Conservation (phyloP, 1,140 invertebrate species). For the Drosophila nasuta region DNA sequence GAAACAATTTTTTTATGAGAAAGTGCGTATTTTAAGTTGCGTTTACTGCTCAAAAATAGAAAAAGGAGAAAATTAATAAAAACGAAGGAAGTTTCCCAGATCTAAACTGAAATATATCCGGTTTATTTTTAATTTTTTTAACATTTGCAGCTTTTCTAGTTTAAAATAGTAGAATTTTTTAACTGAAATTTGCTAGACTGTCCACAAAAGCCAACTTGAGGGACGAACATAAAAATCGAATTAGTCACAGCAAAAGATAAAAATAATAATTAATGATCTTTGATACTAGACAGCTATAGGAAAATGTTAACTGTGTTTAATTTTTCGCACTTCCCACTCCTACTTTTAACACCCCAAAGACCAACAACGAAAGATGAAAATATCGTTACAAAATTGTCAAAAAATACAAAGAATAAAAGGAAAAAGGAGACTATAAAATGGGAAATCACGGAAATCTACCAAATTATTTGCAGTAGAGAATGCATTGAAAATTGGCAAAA, state of each 20-base stretch:
- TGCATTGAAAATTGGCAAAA: slow-evolving; percentile 69
- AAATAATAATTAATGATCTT: slow-evolving; percentile 76
- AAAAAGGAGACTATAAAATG: slow-evolving; percentile 51
- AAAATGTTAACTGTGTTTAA: slow-evolving; percentile 32
- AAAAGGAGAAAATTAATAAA: too few species aligned
- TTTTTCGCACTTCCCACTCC: slow-evolving; percentile 59
- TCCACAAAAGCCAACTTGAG: slow-evolving; percentile 7
- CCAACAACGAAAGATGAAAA: slow-evolving; percentile 30
- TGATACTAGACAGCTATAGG: slow-evolving; percentile 37
- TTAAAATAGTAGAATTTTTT: slow-evolving; percentile 4
- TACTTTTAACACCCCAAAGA: slow-evolving; percentile 27
- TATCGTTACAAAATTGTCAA: slow-evolving; percentile 51
- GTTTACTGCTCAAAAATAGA: too few species aligned
- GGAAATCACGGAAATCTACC: slow-evolving; percentile 43
- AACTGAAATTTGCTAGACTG: not conserved
- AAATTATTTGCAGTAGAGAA: slow-evolving; percentile 57
- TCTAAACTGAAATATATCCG: not conserved
- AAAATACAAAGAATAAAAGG: slow-evolving; percentile 33
- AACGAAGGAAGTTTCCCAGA: too few species aligned
- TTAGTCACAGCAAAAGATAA: slow-evolving; percentile 74
- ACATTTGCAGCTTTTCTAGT: too few species aligned
- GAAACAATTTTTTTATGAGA: slow-evolving; percentile 14
- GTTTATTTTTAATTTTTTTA: not conserved
- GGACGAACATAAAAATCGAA: slow-evolving; percentile 63
- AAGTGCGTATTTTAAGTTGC: slow-evolving; percentile 1